Conservation (phyloP, 1,140 invertebrate species). For the Drosophila sechellia region DNA sequence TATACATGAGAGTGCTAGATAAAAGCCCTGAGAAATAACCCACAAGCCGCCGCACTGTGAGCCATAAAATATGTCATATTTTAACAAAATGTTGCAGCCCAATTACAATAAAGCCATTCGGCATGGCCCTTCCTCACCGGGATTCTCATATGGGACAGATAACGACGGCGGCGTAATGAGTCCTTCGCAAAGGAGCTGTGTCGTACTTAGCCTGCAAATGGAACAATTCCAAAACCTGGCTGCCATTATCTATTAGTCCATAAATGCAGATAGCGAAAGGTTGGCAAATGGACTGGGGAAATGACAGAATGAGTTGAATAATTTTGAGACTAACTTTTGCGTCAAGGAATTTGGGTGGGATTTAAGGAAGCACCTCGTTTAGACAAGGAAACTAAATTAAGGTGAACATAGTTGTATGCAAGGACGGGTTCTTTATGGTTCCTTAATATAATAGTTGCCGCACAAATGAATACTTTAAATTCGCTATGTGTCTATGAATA, state of each 20-base stretch:
- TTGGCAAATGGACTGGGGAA: conserved; percentile 14
- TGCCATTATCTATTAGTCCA: conserved; percentile 76
- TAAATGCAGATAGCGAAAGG: conserved; percentile 63
- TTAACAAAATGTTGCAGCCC: conserved; percentile 78
- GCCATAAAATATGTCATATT: conserved; percentile 84
- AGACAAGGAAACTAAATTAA: not conserved
- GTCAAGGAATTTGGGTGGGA: conserved; percentile 4
- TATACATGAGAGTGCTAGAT: conserved; percentile 57
- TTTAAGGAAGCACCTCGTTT: not conserved
- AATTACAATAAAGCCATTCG: conserved; percentile 84
- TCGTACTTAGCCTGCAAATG: conserved; percentile 23
- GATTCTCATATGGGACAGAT: conserved; percentile 79
- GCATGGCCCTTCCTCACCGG: conserved; percentile 31
- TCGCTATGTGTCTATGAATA: conserved; percentile 8
- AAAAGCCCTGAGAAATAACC: conserved; percentile 49
- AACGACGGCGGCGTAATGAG: conserved; percentile 65
- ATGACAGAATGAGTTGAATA: not conserved
- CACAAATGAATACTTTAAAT: not conserved
- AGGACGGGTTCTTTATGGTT: not conserved
- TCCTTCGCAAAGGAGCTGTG: conserved; percentile 6
- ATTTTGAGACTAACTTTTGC: conserved; percentile 3
- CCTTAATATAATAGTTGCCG: not conserved
- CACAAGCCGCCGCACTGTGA: conserved; percentile 46
- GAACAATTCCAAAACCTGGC: conserved; percentile 68
- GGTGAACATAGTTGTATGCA: too few relatives aligned